Base-by-base conservation (phyloP, 2,888 invertebrate genomes). In the Philereme transversata region DNA sequence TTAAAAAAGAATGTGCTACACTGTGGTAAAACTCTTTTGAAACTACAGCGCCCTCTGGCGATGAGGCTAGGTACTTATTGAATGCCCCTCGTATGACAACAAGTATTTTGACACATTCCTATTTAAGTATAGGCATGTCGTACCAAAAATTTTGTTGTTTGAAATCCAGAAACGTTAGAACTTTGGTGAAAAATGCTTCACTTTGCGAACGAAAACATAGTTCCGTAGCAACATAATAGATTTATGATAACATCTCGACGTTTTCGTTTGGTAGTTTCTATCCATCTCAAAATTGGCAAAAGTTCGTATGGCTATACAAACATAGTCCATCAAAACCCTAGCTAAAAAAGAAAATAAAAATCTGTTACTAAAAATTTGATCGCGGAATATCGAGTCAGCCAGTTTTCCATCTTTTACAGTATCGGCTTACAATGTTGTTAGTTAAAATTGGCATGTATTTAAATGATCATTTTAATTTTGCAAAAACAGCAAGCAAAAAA, bases 321-420 rank as follows among this genome's bases (percentile, higher is more conserved):
- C 22, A 33, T 22, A 8, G 33, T 11, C 5, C 11, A 6, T 22
- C 22, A 8, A 7, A 46, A 46, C 46, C 22, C 10, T 11, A 45
- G 5, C 45, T 45, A 45, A 11, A 45, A 45, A 10, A 43, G 10
- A 43, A 45, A 11, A 11, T 45, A 45, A 6, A 22, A 11, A 10
- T 11, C 11, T 10, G 11, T 7, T 11, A 8, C 41, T 41, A 10
- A 43, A 43, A 43, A 46, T 7, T 46, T 22, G 5, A 8, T 33
- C 7, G 4, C 11, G 46, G 46, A 4, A 5, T 10, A 22, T 46
- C 46, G 8, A 72, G 67, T 70, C 65, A 68, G 67, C 67, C 59
- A 55, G 46, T 58, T 72, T 69, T 58, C 69, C 71, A 73, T 73
- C 63, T 75, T 75, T 67, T 67, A 57, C 55, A 68, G 63, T 62